Base-by-base conservation (phyloP, 2,888 invertebrate species). In the Drosophila siamana region DNA sequence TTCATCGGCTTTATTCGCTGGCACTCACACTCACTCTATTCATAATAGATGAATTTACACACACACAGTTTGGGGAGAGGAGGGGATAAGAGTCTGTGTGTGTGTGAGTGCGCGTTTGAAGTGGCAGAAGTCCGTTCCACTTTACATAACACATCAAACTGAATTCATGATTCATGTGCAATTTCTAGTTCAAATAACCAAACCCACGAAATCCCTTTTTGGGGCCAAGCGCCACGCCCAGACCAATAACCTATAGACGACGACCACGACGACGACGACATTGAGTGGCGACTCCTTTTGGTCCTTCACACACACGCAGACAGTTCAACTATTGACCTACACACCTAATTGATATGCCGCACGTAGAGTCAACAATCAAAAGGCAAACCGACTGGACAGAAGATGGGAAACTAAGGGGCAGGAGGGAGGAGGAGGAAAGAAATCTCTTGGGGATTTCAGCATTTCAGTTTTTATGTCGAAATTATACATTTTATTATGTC, bases 401-500 rank as follows among this genome's bases (percentile, higher is more conserved):
- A 43, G 19, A 16, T 4, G 13, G 8, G 7, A 44, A n/a, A 41
- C 5, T 33, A 41, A 41, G 38, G 2, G 28, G 1, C n/a, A n/a
- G 26, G 6, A n/a, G 26, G 16, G 7, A 11, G 41, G 28, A 1
- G 22, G 5, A 11, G 9, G 8, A 13, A 22, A 78, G 71, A 69
- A 71, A 69, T 68, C 83, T 82, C 78, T 41, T 26, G 61, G 69
- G 86, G 83, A 82, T 65, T 86, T 78, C 19, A 55, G 52, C 74
- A 82, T 65, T 86, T 78, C 19, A 55, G 52, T 78, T 83, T 86
- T 82, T 83, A 86, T 86, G 84, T 65, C 63, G 72, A 86, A 82
- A 86, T 83, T 84, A 84, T 86, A 80, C 78, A 78, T 86, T 84
- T 83, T 86, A 83, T 86, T 74, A 84, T 86, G 84, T 80, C 78